Evolutionary conservation across 2,888 invertebrate species (phyloP).

Genomic region (Galerucella nymphaeae): DNA sequence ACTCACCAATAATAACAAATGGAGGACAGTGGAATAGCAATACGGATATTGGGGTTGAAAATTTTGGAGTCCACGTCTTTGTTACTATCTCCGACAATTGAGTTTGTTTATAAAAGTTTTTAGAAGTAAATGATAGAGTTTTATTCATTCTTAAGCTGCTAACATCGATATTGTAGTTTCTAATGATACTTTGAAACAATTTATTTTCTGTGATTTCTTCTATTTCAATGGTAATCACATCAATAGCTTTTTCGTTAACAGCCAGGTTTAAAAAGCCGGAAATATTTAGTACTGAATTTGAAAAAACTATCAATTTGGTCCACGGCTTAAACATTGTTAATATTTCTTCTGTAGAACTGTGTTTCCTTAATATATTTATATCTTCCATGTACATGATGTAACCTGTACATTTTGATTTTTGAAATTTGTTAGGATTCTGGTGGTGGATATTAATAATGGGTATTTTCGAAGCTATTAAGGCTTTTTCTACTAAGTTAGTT

Average conservation of each 20-base stretch:
- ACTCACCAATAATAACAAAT: slow-evolving; percentile 36
- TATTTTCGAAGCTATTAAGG: slow-evolving; percentile 11
- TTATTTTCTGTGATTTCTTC: neutral
- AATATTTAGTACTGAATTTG: neutral
- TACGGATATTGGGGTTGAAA: slow-evolving; percentile 26
- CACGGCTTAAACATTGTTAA: slow-evolving; percentile 19
- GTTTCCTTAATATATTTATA: neutral
- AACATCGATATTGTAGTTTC: neutral
- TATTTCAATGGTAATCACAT: neutral
- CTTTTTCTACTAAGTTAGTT: slow-evolving; percentile 11
- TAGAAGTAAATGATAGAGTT: neutral
- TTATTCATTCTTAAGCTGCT: neutral
- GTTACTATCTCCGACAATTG: neutral
- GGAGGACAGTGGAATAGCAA: slow-evolving; percentile 48
- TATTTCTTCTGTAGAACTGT: neutral
- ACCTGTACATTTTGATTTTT: neutral
- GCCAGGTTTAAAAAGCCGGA: neutral
- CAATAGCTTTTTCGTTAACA: slow-evolving; percentile 10
- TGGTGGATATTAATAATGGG: neutral
- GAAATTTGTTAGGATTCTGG: neutral
- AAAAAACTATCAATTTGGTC: slow-evolving; percentile 13
- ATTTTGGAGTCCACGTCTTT: slow-evolving; percentile 18
- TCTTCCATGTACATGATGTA: slow-evolving; percentile 6
- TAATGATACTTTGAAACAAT: neutral
- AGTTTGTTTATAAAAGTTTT: neutral